Evolutionary conservation across 2,113 vertebrate genomes (phyloP), one percentile per base, ranked within the genome.

Genomic region (Platysteira castanea): DNA sequence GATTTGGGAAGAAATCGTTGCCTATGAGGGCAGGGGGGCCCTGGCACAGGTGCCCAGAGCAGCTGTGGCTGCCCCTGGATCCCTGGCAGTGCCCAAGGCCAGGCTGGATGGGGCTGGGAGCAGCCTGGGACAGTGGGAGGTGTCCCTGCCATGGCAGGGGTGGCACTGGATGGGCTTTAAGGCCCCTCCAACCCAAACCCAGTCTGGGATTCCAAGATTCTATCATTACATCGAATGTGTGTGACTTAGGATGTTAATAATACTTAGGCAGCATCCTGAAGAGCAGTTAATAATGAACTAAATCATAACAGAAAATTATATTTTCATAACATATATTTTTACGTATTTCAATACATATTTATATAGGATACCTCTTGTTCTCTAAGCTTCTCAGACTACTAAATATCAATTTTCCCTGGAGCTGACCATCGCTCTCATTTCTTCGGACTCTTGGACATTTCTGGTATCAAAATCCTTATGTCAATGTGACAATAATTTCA

Each of bases 91-190:
- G 81, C 0, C n/a, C 69, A 28, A 47, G 41, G 23, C 12, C 69
- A 74, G 82, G 22, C 0, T 71, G 80, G 65, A 49, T 41, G 3
- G 50, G 63, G 13, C 5, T 54, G 4, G 65, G 56, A 71, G 47
- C 80, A 52, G 1, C 47, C 68, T 73, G 68, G 47, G 33, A 11
- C 12, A 14, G 33, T 37, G 49, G 56, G 0, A 84, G 33, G 22
- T 27, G 47, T 84, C 80, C 46, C 65, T 69, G 54, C 35, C 79
- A n/a, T n/a, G 44, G 65, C 37, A 53, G 24, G 15, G 13, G 16
- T 33, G 47, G 27, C 0, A 28, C 4, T 4, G 4, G 59, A 3
- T 39, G 41, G 1, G 1, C 0, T 64, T 28, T n/a, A 4, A 56
- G 4, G n/a, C 23, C n/a, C 12, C 6, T 64, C 26, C 7, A 26